A percentile compares a stretch with the other conserved stretches of the same genome.
Evolutionary conservation across 1,140 invertebrate species (phyloP).

Genomic region (Papilio glaucus): DNA sequence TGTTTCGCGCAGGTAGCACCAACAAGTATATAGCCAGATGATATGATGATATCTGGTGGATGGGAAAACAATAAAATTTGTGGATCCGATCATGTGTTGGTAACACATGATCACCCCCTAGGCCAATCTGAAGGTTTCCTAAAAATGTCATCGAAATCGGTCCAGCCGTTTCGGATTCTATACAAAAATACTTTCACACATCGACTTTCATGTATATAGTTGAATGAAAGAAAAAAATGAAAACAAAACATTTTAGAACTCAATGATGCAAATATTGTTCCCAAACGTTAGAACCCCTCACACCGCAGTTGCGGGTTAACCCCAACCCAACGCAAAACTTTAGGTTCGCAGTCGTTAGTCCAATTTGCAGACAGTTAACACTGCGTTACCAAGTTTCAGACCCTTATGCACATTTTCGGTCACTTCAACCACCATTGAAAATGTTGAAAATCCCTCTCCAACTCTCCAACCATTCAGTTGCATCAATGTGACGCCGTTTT

Average conservation of each 20-base stretch:
- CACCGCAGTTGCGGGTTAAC: neutral
- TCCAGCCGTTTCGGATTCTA: too few species aligned
- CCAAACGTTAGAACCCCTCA: neutral
- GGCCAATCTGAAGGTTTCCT: too few species aligned
- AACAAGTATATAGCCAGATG: too few species aligned
- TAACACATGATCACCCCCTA: too few species aligned
- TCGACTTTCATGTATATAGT: too few species aligned
- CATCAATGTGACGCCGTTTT: constrained; percentile 23
- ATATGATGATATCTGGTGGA: too few species aligned
- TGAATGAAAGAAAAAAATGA: neutral
- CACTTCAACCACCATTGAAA: constrained; percentile 52
- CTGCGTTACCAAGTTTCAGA: constrained; percentile 53
- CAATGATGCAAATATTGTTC: neutral
- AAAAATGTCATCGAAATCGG: too few species aligned
- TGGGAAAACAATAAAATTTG: too few species aligned
- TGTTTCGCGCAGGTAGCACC: too few species aligned
- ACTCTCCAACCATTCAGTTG: constrained; percentile 10
- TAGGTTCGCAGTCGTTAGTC: constrained; percentile 61
- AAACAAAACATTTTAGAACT: neutral
- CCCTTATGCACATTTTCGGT: constrained; percentile 63
- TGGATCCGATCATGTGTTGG: too few species aligned
- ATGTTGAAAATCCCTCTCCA: constrained; percentile 24
- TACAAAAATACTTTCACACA: too few species aligned
- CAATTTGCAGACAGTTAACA: constrained; percentile 66
- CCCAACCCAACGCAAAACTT: constrained; percentile 46